Evolutionary conservation across 2,888 invertebrate genomes (phyloP).

Genomic region (Orthosia gracilis): DNA sequence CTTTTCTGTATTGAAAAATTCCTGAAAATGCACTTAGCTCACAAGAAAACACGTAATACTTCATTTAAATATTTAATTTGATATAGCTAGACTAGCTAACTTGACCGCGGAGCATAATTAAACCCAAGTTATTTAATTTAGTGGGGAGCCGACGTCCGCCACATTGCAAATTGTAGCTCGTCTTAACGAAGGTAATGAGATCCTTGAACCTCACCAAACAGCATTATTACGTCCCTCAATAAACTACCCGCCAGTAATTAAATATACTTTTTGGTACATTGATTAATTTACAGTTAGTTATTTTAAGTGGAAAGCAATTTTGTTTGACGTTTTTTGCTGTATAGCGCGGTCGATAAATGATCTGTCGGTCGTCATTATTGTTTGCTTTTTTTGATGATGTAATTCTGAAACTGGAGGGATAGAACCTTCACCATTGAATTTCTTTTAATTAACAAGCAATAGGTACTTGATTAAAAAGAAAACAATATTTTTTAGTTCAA

Average conservation of each 20-base stretch:
- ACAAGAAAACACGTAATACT: neutral
- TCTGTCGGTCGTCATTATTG: constrained; percentile 31
- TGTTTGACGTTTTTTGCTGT: constrained; percentile 48
- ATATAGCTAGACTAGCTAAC: constrained; percentile 6
- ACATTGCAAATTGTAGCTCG: constrained; percentile 66
- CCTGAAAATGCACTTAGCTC: neutral
- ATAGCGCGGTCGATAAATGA: constrained; percentile 42
- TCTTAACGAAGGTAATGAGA: constrained; percentile 75
- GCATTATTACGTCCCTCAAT: constrained; percentile 66
- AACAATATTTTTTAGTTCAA: neutral
- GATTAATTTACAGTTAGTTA: constrained; percentile 63
- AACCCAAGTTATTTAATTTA: constrained; percentile 64
- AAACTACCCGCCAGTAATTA: constrained; percentile 61
- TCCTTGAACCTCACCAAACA: constrained; percentile 75
- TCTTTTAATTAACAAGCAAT: neutral
- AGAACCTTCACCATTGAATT: neutral
- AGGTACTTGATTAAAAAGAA: too few species aligned
- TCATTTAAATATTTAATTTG: neutral
- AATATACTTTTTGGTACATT: constrained; percentile 60
- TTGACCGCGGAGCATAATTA: constrained; percentile 12
- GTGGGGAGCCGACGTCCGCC: constrained; percentile 68
- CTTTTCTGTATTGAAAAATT: neutral
- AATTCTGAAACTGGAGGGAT: neutral
- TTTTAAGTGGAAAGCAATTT: constrained; percentile 62
- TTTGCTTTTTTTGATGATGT: constrained; percentile 10